Base-by-base conservation (phyloP, 2,113 vertebrate species). In the Arvicanthis niloticus region DNA sequence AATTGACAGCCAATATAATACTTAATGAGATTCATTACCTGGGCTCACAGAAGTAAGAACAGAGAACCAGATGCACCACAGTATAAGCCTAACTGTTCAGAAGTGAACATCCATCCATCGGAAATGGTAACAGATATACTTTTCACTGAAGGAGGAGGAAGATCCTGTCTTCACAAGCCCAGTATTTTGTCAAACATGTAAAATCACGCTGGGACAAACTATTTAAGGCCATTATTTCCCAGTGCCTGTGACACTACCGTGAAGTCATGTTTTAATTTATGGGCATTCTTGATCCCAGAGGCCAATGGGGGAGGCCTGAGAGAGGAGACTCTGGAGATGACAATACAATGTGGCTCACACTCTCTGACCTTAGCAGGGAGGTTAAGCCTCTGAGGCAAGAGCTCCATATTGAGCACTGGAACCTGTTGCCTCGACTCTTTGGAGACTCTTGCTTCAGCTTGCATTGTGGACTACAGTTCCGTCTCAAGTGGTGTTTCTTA, bases 181-280 rank as follows among this genome's bases (percentile, higher is more conserved):
- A 73, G 31, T 51, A 22, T 89, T 88, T 78, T 91, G 62, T 76
- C 88, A 88, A 84, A 62, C 90, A 24, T 17, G 16, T 89, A 68
- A 68, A 95, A 53, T 91, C 65, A 67, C 15, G 26, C 10, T 42
- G 15, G 58, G 56, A 45, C 67, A 91, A 68, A 29, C n/a, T 68
- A 56, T 65, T 88, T 93, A 40, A 37, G 78, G 24, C 67, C 67
- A 48, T 48, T 45, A 75, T 48, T 42, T 60, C 48, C 40, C 31
- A n/a, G 0, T 7, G 29, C 88, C 42, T 89, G 56, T 82, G 73
- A 51, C 53, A 16, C 65, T 78, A 86, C 42, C 2, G 5, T 77
- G 60, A 94, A 86, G 72, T 75, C 40, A 65, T n/a, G 76, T 68
- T 78, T 78, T 76, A 89, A 89, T 68, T 68, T 91, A 70, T 37